These are phyloP conservation scores for Leptobrachium leishanense DNA, from an alignment of 2,113 vertebrate species.

Conservation along the genomic window DNA sequence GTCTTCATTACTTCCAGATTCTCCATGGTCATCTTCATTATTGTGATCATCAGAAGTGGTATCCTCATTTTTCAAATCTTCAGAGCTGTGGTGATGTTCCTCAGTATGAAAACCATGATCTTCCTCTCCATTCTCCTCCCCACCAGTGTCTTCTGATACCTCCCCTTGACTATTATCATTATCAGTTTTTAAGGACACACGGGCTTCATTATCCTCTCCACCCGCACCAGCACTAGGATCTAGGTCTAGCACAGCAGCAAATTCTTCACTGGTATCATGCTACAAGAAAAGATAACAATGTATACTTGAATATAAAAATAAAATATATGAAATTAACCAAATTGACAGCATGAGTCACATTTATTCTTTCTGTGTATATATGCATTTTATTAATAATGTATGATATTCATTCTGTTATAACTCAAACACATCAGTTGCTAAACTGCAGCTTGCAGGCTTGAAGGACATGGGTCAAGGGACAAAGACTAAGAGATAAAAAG, in stretches of 20 bases:
- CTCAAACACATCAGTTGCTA: too few species aligned
- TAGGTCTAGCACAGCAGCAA: background rate
- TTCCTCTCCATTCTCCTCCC: background rate
- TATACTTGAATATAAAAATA: too few species aligned
- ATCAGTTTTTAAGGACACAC: background rate
- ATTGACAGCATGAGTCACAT: too few species aligned
- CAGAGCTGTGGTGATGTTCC: background rate
- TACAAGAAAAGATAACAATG: background rate
- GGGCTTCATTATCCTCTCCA: background rate
- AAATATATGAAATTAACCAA: too few species aligned
- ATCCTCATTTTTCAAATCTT: background rate
- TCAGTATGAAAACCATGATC: background rate
- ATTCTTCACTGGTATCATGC: slow-evolving; percentile 16
- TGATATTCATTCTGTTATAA: too few species aligned
- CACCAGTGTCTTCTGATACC: background rate
- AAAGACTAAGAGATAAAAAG: too few species aligned
- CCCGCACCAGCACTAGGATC: background rate
- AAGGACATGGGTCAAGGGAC: too few species aligned
- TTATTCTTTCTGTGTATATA: too few species aligned
- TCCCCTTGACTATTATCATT: slow-evolving; percentile 18
- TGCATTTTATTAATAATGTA: too few species aligned
- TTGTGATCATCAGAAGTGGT: background rate
- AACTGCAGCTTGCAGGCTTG: too few species aligned
- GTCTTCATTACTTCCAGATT: slow-evolving; percentile 24
- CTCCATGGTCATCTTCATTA: slow-evolving; percentile 12